A percentile compares a stretch with the other conserved stretches of the same genome.
Evolutionary conservation across 2,113 vertebrate genomes (phyloP).

Genomic region (Nothoprocta perdicaria): DNA sequence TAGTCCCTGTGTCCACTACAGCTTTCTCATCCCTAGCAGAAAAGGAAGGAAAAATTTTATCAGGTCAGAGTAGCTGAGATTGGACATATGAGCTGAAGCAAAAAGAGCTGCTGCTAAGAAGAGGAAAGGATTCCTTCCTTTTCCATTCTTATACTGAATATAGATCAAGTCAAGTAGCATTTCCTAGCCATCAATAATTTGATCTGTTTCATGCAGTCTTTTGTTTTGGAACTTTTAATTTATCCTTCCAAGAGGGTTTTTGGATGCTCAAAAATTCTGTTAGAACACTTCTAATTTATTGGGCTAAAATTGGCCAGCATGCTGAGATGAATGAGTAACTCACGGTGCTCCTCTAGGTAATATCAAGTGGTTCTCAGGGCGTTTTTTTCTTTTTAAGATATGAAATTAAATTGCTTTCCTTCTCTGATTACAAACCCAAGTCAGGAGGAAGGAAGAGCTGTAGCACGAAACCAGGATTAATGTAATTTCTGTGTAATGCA

Average conservation of each 20-base stretch:
- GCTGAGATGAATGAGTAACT: background rate
- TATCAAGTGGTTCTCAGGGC: background rate
- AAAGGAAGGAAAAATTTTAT: background rate
- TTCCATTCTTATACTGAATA: background rate
- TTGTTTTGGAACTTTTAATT: background rate
- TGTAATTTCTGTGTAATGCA: background rate
- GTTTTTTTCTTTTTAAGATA: background rate
- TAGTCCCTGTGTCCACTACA: background rate
- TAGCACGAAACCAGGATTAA: background rate
- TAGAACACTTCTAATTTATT: background rate
- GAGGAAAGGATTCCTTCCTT: background rate
- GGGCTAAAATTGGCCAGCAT: background rate
- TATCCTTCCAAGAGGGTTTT: constrained; percentile 5
- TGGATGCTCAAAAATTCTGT: background rate
- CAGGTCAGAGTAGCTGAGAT: background rate
- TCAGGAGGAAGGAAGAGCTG: background rate
- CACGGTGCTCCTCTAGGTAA: background rate
- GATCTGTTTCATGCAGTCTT: background rate
- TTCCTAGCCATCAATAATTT: background rate
- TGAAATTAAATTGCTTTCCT: background rate
- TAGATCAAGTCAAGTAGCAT: background rate
- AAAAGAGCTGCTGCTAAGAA: background rate
- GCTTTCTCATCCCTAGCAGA: background rate
- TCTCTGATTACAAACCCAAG: background rate
- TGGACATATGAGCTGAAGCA: background rate